Conservation (phyloP, 2,888 invertebrate species). For the Torymus texanus region DNA sequence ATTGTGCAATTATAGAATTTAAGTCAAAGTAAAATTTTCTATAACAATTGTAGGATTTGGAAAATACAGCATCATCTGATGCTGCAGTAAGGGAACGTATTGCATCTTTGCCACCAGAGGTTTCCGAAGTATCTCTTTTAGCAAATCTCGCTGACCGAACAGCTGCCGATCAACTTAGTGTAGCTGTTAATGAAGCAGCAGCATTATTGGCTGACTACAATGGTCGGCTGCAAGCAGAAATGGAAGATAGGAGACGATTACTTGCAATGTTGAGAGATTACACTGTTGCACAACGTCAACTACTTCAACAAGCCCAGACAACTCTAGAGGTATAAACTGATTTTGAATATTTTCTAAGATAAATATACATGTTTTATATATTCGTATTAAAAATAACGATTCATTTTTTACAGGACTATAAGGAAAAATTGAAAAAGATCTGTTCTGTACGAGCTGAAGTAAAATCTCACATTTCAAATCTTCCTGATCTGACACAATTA, state of each 20-base stretch:
- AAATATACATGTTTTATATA: neutral
- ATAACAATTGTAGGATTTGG: conserved; percentile 83
- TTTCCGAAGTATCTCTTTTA: conserved; percentile 92
- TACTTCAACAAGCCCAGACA: conserved; percentile 90
- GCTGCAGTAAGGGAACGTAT: conserved; percentile 94
- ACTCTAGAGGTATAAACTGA: conserved; percentile 85
- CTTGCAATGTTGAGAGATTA: conserved; percentile 92
- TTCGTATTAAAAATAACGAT: neutral
- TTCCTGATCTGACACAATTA: conserved; percentile 93
- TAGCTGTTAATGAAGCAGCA: conserved; percentile 92
- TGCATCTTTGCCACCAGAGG: conserved; percentile 94
- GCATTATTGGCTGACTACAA: conserved; percentile 93
- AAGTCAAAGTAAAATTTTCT: conserved; percentile 62
- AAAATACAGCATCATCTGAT: conserved; percentile 96
- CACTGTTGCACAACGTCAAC: conserved; percentile 89
- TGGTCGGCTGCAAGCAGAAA: conserved; percentile 87
- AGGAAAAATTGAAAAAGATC: conserved; percentile 91
- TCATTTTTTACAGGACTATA: conserved; percentile 86
- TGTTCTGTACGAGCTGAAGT: conserved; percentile 91
- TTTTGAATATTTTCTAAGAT: conserved; percentile 4
- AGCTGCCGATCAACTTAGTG: conserved; percentile 85
- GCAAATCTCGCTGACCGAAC: conserved; percentile 90
- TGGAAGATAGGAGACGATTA: conserved; percentile 91
- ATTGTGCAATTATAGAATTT: neutral
- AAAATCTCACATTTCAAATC: conserved; percentile 92